These are phyloP conservation scores for Rapana venosa DNA, from an alignment of 2,888 invertebrate genomes.

Conservation along the genomic window DNA sequence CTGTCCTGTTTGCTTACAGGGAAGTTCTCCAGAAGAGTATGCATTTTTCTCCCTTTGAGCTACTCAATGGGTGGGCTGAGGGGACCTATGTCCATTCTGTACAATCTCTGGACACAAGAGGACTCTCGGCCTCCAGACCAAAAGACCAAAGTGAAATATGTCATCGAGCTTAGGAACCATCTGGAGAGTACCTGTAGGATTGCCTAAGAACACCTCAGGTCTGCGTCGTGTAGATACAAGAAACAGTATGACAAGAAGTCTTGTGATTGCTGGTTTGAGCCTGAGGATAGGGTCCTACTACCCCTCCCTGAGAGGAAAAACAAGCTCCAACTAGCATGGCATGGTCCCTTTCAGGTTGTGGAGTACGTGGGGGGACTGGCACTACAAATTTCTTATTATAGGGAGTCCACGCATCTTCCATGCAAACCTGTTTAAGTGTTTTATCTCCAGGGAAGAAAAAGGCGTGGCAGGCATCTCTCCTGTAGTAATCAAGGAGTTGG, in stretches of 20 bases:
- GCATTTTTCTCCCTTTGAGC: too few species aligned
- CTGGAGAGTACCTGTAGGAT: neutral
- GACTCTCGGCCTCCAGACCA: neutral
- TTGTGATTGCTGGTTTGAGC: neutral
- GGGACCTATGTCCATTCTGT: neutral
- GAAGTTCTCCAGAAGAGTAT: too few species aligned
- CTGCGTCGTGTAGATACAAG: neutral
- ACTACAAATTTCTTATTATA: neutral
- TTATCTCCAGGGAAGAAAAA: neutral
- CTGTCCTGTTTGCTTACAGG: too few species aligned
- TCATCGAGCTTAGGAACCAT: neutral
- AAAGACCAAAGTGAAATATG: neutral
- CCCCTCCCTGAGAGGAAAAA: neutral
- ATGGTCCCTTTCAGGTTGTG: neutral
- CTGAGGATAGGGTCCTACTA: neutral
- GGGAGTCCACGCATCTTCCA: slow-evolving; percentile 13
- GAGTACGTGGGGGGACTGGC: neutral
- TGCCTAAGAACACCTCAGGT: neutral
- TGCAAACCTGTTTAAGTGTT: slow-evolving; percentile 29
- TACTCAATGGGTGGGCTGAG: too few species aligned
- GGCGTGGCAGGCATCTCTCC: neutral
- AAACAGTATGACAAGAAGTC: neutral
- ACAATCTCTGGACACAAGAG: neutral
- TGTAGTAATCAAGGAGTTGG: too few species aligned
- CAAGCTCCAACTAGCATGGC: neutral